A percentile compares a stretch with the other conserved stretches of the same genome.
Conservation (phyloP, 2,888 invertebrate genomes). For the Pomacea canaliculata region DNA sequence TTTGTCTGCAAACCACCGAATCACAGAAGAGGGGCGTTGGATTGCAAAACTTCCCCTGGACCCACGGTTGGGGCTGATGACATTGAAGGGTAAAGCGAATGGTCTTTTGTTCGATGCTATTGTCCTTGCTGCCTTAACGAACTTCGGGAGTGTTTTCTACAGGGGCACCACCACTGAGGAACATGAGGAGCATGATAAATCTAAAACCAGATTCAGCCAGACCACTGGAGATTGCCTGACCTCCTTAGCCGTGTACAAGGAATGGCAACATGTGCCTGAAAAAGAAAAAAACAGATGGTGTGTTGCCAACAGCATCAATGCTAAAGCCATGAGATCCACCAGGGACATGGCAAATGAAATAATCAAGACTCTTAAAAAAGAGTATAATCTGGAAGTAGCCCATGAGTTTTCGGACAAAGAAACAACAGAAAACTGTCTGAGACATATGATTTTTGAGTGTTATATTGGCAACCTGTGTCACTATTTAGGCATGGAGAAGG, state of each 20-base stretch:
- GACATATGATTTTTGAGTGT: conserved; percentile 48
- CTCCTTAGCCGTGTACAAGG: conserved; percentile 53
- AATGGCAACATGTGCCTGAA: conserved; percentile 52
- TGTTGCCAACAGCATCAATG: conserved; percentile 62
- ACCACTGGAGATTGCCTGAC: conserved; percentile 59
- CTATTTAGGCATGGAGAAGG: conserved; percentile 51
- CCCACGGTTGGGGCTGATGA: conserved; percentile 57
- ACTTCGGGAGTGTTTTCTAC: conserved; percentile 62
- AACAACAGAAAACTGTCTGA: conserved; percentile 34
- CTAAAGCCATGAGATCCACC: conserved; percentile 57
- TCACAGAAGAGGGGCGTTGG: conserved; percentile 61
- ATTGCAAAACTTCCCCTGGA: conserved; percentile 63
- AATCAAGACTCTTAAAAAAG: conserved; percentile 40
- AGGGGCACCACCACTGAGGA: conserved; percentile 53
- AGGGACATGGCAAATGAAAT: conserved; percentile 53
- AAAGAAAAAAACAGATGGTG: conserved; percentile 60
- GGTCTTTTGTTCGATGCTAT: conserved; percentile 53
- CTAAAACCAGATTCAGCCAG: conserved; percentile 57
- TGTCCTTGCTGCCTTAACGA: conserved; percentile 56
- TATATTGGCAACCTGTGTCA: conserved; percentile 49
- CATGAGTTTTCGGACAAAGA: conserved; percentile 34
- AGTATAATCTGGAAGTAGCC: conserved; percentile 36
- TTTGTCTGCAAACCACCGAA: conserved; percentile 38
- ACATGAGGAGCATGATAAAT: conserved; percentile 49
- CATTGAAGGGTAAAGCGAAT: conserved; percentile 46